phyloP scores from a whole-genome alignment of 2,888 invertebrate species.

The Campaea margaritaria region DNA sequence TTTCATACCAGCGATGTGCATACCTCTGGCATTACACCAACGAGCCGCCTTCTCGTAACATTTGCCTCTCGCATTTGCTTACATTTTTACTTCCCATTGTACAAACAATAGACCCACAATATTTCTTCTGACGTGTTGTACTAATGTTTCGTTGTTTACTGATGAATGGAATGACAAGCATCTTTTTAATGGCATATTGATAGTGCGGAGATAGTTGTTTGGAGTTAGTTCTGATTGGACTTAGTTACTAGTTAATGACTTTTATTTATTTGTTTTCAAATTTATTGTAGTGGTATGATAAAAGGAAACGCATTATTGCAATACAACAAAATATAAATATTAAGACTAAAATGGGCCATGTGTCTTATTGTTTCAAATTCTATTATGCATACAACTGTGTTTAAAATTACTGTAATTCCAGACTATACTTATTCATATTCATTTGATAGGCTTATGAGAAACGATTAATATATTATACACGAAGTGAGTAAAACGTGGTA shows the following conservation, averaged over 20 bases:
- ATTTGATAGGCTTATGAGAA: background rate
- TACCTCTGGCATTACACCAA: constrained; percentile 27
- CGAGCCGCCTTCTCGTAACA: background rate
- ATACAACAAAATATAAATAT: too few relatives aligned
- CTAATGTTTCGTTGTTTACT: constrained; percentile 58
- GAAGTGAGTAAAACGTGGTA: constrained; percentile 3
- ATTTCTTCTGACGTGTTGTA: constrained; percentile 49
- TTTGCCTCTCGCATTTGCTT: constrained; percentile 27
- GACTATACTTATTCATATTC: background rate
- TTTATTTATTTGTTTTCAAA: too few relatives aligned
- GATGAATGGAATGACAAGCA: constrained; percentile 51
- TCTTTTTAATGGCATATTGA: constrained; percentile 44
- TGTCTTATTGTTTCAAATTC: too few relatives aligned
- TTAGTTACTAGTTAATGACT: background rate
- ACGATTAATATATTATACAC: background rate
- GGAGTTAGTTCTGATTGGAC: constrained; percentile 15
- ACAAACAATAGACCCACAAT: constrained; percentile 30
- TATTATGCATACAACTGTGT: too few relatives aligned
- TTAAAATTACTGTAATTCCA: too few relatives aligned
- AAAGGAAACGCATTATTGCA: too few relatives aligned
- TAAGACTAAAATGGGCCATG: too few relatives aligned
- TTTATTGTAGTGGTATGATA: too few relatives aligned
- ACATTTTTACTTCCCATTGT: constrained; percentile 32
- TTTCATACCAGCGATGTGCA: constrained; percentile 22
- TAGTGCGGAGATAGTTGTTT: constrained; percentile 18